A percentile compares a stretch with the other conserved stretches of the same genome.
These are phyloP conservation scores for Cryptotis parvus DNA, from an alignment of 2,113 vertebrate genomes.

Conservation along the genomic window DNA sequence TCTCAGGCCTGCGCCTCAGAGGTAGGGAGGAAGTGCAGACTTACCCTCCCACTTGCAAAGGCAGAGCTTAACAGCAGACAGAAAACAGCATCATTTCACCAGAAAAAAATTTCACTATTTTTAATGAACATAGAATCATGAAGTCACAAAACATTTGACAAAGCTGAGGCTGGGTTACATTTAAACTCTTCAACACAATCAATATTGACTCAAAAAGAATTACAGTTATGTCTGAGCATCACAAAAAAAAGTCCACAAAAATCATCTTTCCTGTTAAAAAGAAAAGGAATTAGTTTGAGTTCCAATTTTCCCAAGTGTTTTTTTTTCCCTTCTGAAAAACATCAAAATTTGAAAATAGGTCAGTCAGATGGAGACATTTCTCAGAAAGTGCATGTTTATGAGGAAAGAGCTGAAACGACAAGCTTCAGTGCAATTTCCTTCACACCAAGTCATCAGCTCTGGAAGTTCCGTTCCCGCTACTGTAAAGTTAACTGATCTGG, in stretches of 20 bases:
- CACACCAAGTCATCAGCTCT: too few species aligned
- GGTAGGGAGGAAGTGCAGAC: neutral
- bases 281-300: neutral
- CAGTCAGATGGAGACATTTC: neutral
- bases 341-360: slow-evolving; percentile 20
- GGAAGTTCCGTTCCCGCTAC: neutral
- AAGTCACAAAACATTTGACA: neutral
- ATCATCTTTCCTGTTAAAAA: neutral
- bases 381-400: neutral
- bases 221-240: neutral
- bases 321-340: neutral
- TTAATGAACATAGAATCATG: neutral
- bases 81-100: neutral
- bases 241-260: neutral
- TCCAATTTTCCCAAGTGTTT: slow-evolving; percentile 12
- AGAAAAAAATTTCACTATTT: neutral
- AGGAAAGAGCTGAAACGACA: neutral
- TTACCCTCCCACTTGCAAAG: neutral
- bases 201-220: slow-evolving; percentile 19
- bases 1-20: neutral
- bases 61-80: neutral
- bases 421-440: neutral
- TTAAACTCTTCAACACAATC: neutral
- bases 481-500: too few species aligned
- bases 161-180: neutral